A percentile compares a stretch with the other conserved stretches of the same genome.
Conservation (phyloP, 2,888 invertebrate genomes). For the Melinaea marsaeus region DNA sequence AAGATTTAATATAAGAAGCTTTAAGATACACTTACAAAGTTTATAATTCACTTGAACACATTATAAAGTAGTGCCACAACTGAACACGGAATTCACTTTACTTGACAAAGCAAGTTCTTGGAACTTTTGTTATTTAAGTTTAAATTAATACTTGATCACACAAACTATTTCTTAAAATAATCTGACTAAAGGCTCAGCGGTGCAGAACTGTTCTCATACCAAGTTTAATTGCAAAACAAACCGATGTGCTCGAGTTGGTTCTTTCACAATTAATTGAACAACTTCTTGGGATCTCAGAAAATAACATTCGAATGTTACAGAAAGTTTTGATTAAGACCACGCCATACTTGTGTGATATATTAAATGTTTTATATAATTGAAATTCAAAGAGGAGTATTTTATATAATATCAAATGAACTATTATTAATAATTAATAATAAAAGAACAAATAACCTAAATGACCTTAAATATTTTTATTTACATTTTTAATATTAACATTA, state of each 20-base stretch:
- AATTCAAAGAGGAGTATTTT: no score
- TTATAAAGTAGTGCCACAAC: neutral
- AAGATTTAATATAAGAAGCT: no score
- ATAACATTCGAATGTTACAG: neutral
- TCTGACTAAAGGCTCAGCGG: neutral
- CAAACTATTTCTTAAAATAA: neutral
- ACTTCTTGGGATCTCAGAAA: neutral
- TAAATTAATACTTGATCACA: neutral
- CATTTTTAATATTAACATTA: no score
- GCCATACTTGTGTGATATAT: neutral
- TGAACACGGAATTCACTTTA: neutral
- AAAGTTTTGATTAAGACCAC: neutral
- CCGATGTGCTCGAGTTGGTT: neutral
- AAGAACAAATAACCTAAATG: no score
- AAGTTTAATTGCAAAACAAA: conserved; percentile 5
- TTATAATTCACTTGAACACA: no score
- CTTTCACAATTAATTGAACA: conserved; percentile 3
- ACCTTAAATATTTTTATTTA: no score
- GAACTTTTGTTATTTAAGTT: neutral
- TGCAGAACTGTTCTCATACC: neutral
- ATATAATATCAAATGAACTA: no score
- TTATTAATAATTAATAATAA: no score
- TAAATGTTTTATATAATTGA: no score
- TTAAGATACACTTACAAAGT: no score
- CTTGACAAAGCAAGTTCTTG: neutral